Percentiles rank a stretch among this genome's conserved stretches.
These are phyloP conservation scores for Cosmopolites sordidus DNA, from an alignment of 2,888 invertebrate species.

Conservation along the genomic window DNA sequence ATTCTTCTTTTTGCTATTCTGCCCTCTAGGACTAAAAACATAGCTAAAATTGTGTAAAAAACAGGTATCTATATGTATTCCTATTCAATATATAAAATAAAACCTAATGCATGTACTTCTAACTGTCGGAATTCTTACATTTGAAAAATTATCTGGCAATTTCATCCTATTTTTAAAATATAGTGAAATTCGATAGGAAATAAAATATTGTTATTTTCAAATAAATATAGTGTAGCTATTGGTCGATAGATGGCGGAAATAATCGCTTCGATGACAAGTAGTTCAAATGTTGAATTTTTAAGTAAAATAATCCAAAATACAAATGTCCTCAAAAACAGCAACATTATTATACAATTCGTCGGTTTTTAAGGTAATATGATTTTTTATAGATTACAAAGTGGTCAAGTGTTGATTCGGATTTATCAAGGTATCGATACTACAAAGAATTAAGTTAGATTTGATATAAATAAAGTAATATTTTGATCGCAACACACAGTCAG, in stretches of 20 bases:
- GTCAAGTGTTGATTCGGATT: background rate
- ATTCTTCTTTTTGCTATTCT: too few relatives aligned
- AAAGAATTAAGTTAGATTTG: constrained; percentile 9
- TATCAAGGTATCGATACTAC: background rate
- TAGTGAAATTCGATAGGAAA: too few relatives aligned
- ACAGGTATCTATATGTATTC: too few relatives aligned
- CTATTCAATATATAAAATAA: too few relatives aligned
- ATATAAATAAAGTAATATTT: background rate
- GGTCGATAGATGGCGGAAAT: background rate
- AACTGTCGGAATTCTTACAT: too few relatives aligned
- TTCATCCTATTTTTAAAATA: too few relatives aligned
- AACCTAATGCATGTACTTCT: too few relatives aligned
- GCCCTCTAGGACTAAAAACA: too few relatives aligned
- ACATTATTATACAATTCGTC: background rate
- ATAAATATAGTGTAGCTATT: too few relatives aligned
- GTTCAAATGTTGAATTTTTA: constrained; percentile 19
- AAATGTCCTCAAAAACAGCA: constrained; percentile 11
- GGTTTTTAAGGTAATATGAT: background rate
- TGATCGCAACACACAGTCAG: constrained; percentile 9
- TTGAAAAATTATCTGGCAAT: too few relatives aligned
- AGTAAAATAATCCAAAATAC: constrained; percentile 11
- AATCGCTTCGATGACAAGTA: constrained; percentile 4
- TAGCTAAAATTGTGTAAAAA: too few relatives aligned
- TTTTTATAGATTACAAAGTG: background rate
- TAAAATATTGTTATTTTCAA: too few relatives aligned